Base-by-base conservation (phyloP, 2,797 vertebrate species). In the Vultur gryphus region DNA sequence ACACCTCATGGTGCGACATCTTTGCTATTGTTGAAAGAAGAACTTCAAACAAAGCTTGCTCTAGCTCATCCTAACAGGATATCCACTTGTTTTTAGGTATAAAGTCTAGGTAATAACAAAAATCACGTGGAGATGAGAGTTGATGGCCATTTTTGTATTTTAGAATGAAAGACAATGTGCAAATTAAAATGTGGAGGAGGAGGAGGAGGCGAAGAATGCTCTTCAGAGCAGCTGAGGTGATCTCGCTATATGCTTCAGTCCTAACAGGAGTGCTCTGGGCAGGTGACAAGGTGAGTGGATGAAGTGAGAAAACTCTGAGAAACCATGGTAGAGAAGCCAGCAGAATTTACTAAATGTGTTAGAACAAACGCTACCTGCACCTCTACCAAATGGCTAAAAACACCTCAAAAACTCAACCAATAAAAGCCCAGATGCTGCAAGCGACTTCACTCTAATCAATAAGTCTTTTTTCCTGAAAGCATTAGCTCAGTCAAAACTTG, bases 401-500 rank as follows among this genome's bases (percentile, higher is more conserved):
- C 67, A 83, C 67, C 89, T 79, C 89, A 72, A 75, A 90, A 88
- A 94, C 69, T 55, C 7, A 4, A 87, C 87, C 79, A 95, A 77
- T 71, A 92, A 83, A 96, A 92, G 92, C 57, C 79, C 39, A 93
- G 89, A 71, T 82, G 77, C 92, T 95, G 46, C 95, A 82, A 96
- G 69, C 24, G 1, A 84, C 89, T 95, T 91, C 57, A 35, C 39
- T 71, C 71, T 89, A 85, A 96, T 98, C 96, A 94, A 95, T 97
- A 96, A 55, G 58, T 44, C 85, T 90, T 94, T 88, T 61, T 75
- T 76, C 89, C 49, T 92, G 84, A 95, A 95, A 95, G 84, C 94
- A 96, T 97, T 97, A 97, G 88, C 84, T 96, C 85, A 87, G 64
- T 92, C 84, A 96, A 96, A 97, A 97, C 88, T 82, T 92, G 52